A percentile compares a stretch with the other conserved stretches of the same genome.
These are phyloP conservation scores for Aspidiotus rigidus DNA, from an alignment of 2,888 invertebrate genomes.

Conservation along the genomic window DNA sequence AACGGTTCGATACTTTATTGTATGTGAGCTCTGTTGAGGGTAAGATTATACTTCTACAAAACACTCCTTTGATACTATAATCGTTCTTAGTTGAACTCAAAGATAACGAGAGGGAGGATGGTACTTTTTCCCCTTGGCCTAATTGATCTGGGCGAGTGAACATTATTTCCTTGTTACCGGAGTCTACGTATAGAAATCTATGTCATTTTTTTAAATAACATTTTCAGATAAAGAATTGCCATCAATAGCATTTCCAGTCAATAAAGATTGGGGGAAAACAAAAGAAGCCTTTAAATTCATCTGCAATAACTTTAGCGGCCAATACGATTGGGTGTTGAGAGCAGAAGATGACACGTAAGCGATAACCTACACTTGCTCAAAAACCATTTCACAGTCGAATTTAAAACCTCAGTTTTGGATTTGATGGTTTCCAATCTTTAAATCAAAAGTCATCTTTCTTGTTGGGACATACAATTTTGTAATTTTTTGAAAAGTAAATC, in stretches of 20 bases:
- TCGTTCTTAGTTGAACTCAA: neutral
- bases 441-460: too few relatives aligned
- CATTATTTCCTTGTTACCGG: too few relatives aligned
- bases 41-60: conserved; percentile 45
- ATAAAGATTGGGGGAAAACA: conserved; percentile 96
- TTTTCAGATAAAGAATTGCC: conserved; percentile 45
- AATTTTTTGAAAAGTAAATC: too few relatives aligned
- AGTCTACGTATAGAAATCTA: too few relatives aligned
- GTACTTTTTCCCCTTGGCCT: conserved; percentile 7
- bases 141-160: too few relatives aligned
- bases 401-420: too few relatives aligned
- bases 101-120: neutral
- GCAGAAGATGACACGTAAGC: conserved; percentile 93
- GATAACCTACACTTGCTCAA: too few relatives aligned
- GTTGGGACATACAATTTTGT: too few relatives aligned
- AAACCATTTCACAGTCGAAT: too few relatives aligned
- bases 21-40: conserved; percentile 78
- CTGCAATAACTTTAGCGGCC: conserved; percentile 68
- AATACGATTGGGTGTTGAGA: conserved; percentile 95
- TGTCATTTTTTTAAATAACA: neutral
- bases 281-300: conserved; percentile 86
- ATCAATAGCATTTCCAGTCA: conserved; percentile 68
- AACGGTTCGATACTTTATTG: conserved; percentile 73
- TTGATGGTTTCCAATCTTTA: too few relatives aligned
- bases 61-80: neutral